Evolutionary conservation across 2,797 vertebrate genomes (phyloP).

Genomic region (Cuculus canorus): DNA sequence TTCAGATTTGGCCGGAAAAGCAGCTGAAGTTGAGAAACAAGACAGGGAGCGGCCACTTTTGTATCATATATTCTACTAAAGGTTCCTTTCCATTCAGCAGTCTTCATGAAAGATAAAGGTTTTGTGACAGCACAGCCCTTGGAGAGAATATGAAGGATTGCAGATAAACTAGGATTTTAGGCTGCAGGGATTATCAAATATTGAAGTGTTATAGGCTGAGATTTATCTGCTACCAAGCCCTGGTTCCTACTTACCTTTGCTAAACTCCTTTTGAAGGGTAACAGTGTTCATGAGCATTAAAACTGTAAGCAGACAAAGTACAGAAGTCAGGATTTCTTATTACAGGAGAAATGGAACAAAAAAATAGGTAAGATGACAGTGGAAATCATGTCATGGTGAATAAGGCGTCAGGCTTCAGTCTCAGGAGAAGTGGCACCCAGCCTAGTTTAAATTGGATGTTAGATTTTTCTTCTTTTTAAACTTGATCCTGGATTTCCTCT

Average conservation of each 20-base stretch:
- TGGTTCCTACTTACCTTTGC: constrained; percentile 11
- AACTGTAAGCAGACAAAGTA: not conserved
- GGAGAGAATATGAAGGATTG: not conserved
- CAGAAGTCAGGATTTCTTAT: constrained; percentile 2
- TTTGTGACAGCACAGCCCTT: not conserved
- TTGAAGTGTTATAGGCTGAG: not conserved
- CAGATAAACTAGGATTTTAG: constrained; percentile 10
- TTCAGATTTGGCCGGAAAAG: not conserved
- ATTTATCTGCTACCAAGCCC: not conserved
- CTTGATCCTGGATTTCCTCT: not conserved
- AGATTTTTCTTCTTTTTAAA: not conserved
- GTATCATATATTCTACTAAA: not conserved
- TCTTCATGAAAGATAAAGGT: not conserved
- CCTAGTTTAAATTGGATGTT: constrained; percentile 4
- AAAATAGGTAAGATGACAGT: not conserved
- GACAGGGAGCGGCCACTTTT: not conserved
- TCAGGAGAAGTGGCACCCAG: not conserved
- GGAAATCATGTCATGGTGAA: not conserved
- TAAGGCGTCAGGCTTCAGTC: not conserved
- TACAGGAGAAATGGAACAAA: constrained; percentile 3
- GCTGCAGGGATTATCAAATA: constrained; percentile 4
- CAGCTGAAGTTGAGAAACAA: not conserved
- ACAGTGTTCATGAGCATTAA: not conserved
- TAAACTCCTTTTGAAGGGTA: constrained; percentile 1
- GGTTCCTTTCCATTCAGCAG: not conserved